phyloP scores from a whole-genome alignment of 2,888 invertebrate species.

The Nemotelus pantherinus region DNA sequence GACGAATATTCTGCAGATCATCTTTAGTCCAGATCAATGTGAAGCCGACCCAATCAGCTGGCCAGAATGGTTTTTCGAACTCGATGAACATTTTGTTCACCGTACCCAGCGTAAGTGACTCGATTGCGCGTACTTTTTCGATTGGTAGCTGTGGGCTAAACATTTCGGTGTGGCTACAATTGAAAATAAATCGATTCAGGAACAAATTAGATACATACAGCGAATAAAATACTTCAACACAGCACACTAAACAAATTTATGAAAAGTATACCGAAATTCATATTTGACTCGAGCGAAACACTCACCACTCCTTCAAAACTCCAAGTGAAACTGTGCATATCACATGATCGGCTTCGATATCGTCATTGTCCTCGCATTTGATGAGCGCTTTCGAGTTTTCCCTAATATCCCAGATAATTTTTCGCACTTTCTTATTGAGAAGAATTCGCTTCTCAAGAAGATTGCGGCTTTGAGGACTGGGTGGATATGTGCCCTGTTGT shows the following conservation, averaged over 20 bases:
- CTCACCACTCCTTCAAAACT: constrained; percentile 68
- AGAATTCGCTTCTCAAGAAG: constrained; percentile 59
- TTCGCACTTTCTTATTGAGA: constrained; percentile 56
- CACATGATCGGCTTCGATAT: constrained; percentile 69
- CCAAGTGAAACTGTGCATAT: constrained; percentile 71
- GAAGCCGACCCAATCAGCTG: constrained; percentile 67
- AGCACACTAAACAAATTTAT: neutral
- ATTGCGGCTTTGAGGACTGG: neutral
- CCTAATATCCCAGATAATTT: constrained; percentile 58
- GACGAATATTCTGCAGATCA: constrained; percentile 62
- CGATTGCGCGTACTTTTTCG: constrained; percentile 66
- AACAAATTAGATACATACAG: neutral
- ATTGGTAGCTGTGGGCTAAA: constrained; percentile 67
- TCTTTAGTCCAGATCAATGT: constrained; percentile 70
- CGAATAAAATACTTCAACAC: neutral
- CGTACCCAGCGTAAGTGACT: constrained; percentile 70
- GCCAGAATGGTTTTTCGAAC: constrained; percentile 72
- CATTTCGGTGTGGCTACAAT: constrained; percentile 55
- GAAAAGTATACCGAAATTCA: neutral
- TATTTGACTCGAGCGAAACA: neutral
- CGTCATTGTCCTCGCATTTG: constrained; percentile 62
- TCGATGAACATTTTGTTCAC: constrained; percentile 73
- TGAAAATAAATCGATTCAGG: neutral
- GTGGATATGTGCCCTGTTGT: constrained; percentile 18
- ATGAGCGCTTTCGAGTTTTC: constrained; percentile 55